These are phyloP conservation scores for Esperia sulphurella DNA, from an alignment of 2,888 invertebrate species.

Conservation along the genomic window DNA sequence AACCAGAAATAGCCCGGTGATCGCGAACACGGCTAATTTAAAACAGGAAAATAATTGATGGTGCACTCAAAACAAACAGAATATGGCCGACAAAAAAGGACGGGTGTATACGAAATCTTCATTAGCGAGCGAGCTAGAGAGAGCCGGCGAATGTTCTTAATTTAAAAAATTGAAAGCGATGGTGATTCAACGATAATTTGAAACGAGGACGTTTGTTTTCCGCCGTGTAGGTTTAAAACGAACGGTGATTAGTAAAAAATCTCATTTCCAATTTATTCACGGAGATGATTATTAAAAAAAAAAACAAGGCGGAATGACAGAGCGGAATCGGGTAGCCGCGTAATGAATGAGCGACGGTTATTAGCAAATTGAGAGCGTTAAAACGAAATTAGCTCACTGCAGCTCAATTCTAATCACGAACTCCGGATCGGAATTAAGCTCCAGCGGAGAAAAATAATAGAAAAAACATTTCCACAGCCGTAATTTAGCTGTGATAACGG, in stretches of 20 bases:
- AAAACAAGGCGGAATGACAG: conserved; percentile 63
- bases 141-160: conserved; percentile 50
- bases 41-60: conserved; percentile 75
- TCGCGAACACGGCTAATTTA: conserved; percentile 64
- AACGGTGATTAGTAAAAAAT: conserved; percentile 41
- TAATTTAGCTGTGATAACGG: conserved; percentile 23
- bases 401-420: conserved; percentile 53
- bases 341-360: conserved; percentile 58
- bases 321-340: conserved; percentile 43
- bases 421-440: conserved; percentile 47
- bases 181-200: conserved; percentile 59
- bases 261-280: conserved; percentile 60
- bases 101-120: conserved; percentile 66
- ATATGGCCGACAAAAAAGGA: conserved; percentile 76
- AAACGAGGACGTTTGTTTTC: conserved; percentile 41
- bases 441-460: conserved; percentile 29
- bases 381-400: conserved; percentile 56
- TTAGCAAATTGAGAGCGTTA: conserved; percentile 64
- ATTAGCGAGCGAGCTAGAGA: conserved; percentile 61
- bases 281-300: conserved; percentile 53
- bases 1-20: conserved; percentile 55
- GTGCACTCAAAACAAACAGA: conserved; percentile 75
- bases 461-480: conserved; percentile 15
- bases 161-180: conserved; percentile 58
- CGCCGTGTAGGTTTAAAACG: conserved; percentile 27